A percentile compares a stretch with the other conserved stretches of the same genome.
phyloP scores from a whole-genome alignment of 2,888 invertebrate species.

The Epirrhoe alternata region DNA sequence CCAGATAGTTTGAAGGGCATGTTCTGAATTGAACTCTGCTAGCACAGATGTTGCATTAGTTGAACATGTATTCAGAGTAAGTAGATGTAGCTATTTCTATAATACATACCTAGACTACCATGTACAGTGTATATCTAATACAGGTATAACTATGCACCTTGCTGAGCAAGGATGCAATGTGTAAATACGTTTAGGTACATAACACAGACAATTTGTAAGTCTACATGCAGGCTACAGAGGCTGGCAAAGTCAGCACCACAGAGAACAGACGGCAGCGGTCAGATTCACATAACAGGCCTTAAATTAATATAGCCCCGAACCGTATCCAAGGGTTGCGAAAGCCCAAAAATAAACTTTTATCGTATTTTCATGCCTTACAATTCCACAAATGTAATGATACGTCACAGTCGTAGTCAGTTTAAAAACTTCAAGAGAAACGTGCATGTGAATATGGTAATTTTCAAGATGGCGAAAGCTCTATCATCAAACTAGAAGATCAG shows the following conservation, averaged over 20 bases:
- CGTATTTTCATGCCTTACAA: not conserved
- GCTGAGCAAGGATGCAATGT: conserved; percentile 33
- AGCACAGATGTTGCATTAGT: not conserved
- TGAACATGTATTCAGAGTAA: not conserved
- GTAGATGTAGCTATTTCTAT: not conserved
- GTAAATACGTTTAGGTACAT: conserved; percentile 32
- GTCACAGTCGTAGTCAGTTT: not conserved
- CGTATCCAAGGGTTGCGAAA: not conserved
- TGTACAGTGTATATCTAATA: conserved; percentile 25
- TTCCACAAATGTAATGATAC: not conserved
- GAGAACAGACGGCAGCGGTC: conserved; percentile 11
- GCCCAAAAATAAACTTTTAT: not conserved
- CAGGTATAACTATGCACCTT: conserved; percentile 24
- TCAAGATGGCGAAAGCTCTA: not conserved
- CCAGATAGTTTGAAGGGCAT: not conserved
- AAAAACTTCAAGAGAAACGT: not conserved
- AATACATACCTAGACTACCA: too few relatives aligned
- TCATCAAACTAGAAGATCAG: not conserved
- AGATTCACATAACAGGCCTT: not conserved
- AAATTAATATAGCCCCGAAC: conserved; percentile 5
- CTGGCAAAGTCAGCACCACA: conserved; percentile 14
- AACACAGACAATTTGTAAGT: conserved; percentile 32
- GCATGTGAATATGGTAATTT: not conserved
- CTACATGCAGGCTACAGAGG: conserved; percentile 25
- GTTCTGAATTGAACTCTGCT: not conserved